Evolutionary conservation across 2,113 vertebrate species (phyloP).

Genomic region (Sylvietta virens): DNA sequence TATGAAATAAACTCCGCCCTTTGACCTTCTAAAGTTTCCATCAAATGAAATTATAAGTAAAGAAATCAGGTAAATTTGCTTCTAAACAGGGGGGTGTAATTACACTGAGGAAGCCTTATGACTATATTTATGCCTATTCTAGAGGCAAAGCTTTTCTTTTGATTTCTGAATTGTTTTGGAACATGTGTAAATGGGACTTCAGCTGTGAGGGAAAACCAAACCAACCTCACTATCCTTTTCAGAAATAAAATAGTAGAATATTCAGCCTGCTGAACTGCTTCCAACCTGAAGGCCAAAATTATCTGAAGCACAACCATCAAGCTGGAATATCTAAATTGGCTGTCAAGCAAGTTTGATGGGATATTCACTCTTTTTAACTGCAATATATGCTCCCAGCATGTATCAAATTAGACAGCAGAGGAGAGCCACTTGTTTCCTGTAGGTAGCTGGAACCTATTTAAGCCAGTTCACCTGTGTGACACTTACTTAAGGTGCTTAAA

Average conservation of each 20-base stretch:
- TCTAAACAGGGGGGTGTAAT: neutral
- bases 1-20: neutral
- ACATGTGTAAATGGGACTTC: neutral
- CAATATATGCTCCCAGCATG: neutral
- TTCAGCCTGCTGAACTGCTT: neutral
- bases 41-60: neutral
- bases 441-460: neutral
- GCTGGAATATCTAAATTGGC: neutral
- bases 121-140: neutral
- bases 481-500: neutral
- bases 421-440: neutral
- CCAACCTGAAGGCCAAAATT: neutral
- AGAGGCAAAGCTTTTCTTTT: neutral
- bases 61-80: neutral
- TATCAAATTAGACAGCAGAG: neutral
- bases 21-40: neutral
- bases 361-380: neutral
- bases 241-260: neutral
- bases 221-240: neutral
- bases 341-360: neutral
- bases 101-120: neutral
- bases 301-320: neutral
- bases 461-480: neutral
- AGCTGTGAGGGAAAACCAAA: neutral
- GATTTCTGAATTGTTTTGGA: neutral